Percentiles rank a stretch among this genome's conserved stretches.
Conservation (phyloP, 2,113 vertebrate species). For the Lutjanus erythropterus region DNA sequence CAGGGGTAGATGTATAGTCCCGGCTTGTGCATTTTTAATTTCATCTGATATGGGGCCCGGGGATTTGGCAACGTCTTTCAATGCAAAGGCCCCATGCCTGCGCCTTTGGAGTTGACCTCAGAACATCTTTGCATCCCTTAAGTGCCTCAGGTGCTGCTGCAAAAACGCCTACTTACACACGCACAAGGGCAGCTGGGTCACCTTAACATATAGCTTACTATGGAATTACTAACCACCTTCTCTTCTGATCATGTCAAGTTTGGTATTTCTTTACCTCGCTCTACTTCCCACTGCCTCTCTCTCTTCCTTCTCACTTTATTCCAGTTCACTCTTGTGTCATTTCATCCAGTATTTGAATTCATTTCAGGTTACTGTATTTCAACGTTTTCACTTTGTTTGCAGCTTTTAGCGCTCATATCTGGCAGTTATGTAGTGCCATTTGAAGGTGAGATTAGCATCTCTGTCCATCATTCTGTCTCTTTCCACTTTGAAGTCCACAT, state of each 20-base stretch:
- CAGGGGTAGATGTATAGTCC: conserved; percentile 52
- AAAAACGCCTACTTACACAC: conserved; percentile 30
- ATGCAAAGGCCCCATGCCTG: conserved; percentile 16
- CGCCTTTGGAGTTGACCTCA: conserved; percentile 68
- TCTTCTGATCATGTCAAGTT: conserved; percentile 50
- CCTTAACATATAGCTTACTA: conserved; percentile 44
- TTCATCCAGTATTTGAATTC: conserved; percentile 43
- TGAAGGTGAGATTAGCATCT: conserved; percentile 45
- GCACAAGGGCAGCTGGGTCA: conserved; percentile 38
- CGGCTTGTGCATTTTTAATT: conserved; percentile 68
- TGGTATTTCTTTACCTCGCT: conserved; percentile 12
- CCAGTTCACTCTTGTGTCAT: background rate
- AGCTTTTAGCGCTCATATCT: conserved; percentile 1
- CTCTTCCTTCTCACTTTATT: conserved; percentile 1
- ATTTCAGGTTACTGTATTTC: conserved; percentile 35
- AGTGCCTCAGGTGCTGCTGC: conserved; percentile 29
- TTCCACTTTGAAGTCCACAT: too few relatives aligned
- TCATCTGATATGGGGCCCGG: conserved; percentile 55
- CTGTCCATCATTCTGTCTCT: conserved; percentile 21
- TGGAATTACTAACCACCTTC: conserved; percentile 40
- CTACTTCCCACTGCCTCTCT: background rate
- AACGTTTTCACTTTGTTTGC: conserved; percentile 15
- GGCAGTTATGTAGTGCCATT: conserved; percentile 30
- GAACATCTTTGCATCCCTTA: conserved; percentile 49
- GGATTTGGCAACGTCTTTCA: conserved; percentile 54